These are phyloP conservation scores for Strigamia transsilvanica DNA, from an alignment of 2,888 invertebrate genomes.

Conservation along the genomic window DNA sequence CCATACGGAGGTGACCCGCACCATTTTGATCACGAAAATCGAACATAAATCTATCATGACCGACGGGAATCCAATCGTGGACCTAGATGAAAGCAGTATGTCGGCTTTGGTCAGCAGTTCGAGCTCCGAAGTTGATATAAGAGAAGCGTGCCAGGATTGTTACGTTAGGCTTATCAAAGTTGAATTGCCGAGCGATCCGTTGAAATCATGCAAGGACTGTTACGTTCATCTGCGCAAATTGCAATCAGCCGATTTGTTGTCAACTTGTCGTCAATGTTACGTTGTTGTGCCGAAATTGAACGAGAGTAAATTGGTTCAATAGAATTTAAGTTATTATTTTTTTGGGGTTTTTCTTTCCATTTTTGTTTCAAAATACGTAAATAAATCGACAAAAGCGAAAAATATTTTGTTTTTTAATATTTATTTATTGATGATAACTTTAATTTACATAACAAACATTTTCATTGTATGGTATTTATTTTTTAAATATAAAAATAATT, in stretches of 20 bases:
- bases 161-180: constrained; percentile 17
- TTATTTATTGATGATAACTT: not conserved
- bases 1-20: not conserved
- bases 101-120: not conserved
- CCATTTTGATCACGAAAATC: not conserved
- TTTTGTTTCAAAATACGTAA: no score
- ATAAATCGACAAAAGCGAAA: no score
- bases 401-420: not conserved
- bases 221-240: constrained; percentile 14
- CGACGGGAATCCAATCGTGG: not conserved
- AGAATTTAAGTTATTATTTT: not conserved
- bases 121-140: not conserved
- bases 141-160: constrained; percentile 15
- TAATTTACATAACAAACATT: not conserved
- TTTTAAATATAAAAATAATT: not conserved
- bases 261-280: constrained; percentile 31
- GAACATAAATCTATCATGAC: constrained; percentile 7
- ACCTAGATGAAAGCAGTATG: not conserved
- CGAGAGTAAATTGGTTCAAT: not conserved
- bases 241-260: not conserved
- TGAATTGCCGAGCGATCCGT: not conserved
- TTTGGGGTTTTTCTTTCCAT: no score
- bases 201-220: constrained; percentile 32
- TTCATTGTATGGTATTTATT: not conserved
- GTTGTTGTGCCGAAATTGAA: constrained; percentile 16